These are phyloP conservation scores for Mongoloraphidia duomilia DNA, from an alignment of 2,888 invertebrate genomes.

Conservation along the genomic window DNA sequence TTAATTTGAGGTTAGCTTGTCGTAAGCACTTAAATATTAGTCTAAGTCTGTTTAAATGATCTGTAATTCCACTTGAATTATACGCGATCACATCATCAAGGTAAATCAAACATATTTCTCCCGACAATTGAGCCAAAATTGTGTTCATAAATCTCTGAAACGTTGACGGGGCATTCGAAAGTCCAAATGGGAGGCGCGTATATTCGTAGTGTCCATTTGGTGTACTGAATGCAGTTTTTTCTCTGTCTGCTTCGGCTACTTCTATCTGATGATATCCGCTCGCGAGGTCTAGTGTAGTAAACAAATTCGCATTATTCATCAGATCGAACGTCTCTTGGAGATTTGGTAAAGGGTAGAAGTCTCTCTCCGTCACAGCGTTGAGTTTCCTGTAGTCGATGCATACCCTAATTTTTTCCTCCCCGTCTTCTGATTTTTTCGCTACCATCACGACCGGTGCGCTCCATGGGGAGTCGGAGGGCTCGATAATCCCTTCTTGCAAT, in stretches of 20 bases:
- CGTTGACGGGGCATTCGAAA: conserved; percentile 17
- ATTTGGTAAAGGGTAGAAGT: conserved; percentile 20
- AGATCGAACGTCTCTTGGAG: conserved; percentile 20
- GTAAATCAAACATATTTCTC: conserved; percentile 16
- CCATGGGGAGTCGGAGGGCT: conserved; percentile 21
- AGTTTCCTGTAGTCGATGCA: conserved; percentile 19
- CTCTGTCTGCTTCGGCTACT: conserved; percentile 15
- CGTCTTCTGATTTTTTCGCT: conserved; percentile 20
- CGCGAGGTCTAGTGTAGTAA: conserved; percentile 16
- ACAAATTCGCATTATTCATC: conserved; percentile 15
- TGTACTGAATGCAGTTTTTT: conserved; percentile 22
- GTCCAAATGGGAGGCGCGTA: conserved; percentile 20
- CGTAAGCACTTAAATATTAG: conserved; percentile 7
- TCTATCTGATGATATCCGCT: conserved; percentile 22
- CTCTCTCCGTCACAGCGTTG: conserved; percentile 19
- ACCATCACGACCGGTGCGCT: conserved; percentile 23
- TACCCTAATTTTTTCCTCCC: conserved; percentile 13
- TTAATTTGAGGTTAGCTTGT: conserved; percentile 10
- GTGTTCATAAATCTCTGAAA: conserved; percentile 21
- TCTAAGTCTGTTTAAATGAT: conserved; percentile 10
- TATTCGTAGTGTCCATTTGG: conserved; percentile 19
- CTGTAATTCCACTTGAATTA: conserved; percentile 10
- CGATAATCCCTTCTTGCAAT: conserved; percentile 16
- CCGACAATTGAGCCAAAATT: conserved; percentile 15
- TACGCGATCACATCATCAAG: conserved; percentile 14